Evolutionary conservation across 2,888 invertebrate species (phyloP), one percentile per base, ranked within the genome.

Genomic region (Thymelicus lineola): DNA sequence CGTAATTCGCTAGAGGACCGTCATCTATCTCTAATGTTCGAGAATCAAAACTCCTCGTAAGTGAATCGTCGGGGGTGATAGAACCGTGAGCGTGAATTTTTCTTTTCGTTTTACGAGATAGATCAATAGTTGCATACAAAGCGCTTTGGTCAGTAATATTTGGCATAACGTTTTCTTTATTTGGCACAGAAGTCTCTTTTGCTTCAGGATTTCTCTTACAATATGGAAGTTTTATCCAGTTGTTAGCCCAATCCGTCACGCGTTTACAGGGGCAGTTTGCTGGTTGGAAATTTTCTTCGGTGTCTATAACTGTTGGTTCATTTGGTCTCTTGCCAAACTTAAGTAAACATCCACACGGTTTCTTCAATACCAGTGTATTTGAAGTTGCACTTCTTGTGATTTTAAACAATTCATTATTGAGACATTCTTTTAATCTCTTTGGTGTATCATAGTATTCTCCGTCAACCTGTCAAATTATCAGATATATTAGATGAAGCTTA

Each of bases 401-500:
- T 80, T 86, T 88, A 76, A 94, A 94, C 28, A 93, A 77, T 71
- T 94, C 94, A 55, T 83, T 81, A 75, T 95, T 95, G 35, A 96
- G 87, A 82, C 96, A 96, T 83, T 96, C 96, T 78, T 95, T 96
- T 48, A 96, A 94, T 78, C 96, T 95, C 72, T 96, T 94, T 12
- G 96, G 96, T 3, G 96, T 97, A 79, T 97, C 97, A 84, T 97
- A 97, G 83, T 96, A 95, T 78, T 96, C 95, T 10, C 89, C 90
- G n/a, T 89, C 88, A 7, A 87, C 82, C 91, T 91, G 80, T 6
- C 58, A 59, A 67, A 67, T 35, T 45, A 62, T 15, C 36, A 65
- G 36, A 64, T 12, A 35, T 7, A 14, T 46, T 65, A 62, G 35
- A 55, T 55, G 55, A 35, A 55, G 12, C 6, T 55, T 53, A 20